Evolutionary conservation across 37 sponge, comb jelly and placozoan species (phyloP), one percentile per base, ranked within the genome.

Genomic region (Diacarnus erythraeanus): DNA sequence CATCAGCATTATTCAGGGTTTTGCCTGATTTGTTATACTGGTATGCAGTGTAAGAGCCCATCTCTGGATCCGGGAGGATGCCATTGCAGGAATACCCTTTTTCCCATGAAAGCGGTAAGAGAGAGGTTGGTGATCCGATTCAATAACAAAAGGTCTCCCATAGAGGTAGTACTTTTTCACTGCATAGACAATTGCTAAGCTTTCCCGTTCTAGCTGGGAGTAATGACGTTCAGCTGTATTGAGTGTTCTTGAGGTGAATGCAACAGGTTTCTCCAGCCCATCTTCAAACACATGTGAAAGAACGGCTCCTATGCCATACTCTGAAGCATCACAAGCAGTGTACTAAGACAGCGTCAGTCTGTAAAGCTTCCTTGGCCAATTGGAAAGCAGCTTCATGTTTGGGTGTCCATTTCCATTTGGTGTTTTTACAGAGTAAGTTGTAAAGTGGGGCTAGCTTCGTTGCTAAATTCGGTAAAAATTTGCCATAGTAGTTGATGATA

Each of bases 91-190:
- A n/a, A n/a, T n/a, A n/a, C n/a, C n/a, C n/a, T n/a, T n/a, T n/a
- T 69, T 9, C 37, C 37, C 70, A 27, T 41, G 6, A 10, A 38
- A 69, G 3, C 33, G 22, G 18, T 17, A 15, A 38, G 37, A 15
- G 39, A 42, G 51, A 15, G 51, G 72, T 51, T 72, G 72, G 42
- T 72, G 72, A 21, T 72, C 51, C 5, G 72, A 72, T 26, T 72
- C 18, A 39, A 72, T 72, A 41, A 42, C 42, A 26, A 72, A 72
- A 6, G 6, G 44, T 72, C 72, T 43, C 3, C 72, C 72, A 20
- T 43, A 42, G 29, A 72, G n/a, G 72, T 72, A 72, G n/a, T 42
- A 72, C 30, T 72, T 72, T 26, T 72, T 72, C 3, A 72, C 72
- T 5, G 25, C 72, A 72, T 43, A 72, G 17, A 72, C 26, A 15